A percentile compares a stretch with the other conserved stretches of the same genome.
Conservation (phyloP, 2,113 vertebrate genomes). For the Hippopotamus amphibius region DNA sequence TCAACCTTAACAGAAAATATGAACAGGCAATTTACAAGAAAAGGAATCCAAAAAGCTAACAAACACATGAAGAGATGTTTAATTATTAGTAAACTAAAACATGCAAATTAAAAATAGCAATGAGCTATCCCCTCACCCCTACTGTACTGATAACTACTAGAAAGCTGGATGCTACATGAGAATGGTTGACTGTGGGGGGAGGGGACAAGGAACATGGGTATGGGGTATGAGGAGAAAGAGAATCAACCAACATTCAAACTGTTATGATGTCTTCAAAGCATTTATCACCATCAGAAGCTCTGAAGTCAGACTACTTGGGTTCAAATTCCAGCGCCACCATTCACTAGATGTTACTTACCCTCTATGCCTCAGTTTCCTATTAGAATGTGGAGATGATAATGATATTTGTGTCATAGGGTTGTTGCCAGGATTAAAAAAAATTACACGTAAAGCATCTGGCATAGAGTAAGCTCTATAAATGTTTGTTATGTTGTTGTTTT, state of each 20-base stretch:
- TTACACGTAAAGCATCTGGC: background rate
- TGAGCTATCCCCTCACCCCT: background rate
- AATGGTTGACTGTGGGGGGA: background rate
- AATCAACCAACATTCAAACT: background rate
- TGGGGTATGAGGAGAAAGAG: background rate
- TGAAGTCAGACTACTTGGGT: background rate
- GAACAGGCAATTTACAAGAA: background rate
- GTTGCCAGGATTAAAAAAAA: background rate
- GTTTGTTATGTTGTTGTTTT: background rate
- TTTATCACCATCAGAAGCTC: background rate
- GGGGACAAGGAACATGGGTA: background rate
- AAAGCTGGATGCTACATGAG: background rate
- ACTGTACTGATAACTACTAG: background rate
- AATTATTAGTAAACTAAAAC: background rate
- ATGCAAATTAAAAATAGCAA: constrained; percentile 23
- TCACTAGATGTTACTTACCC: background rate
- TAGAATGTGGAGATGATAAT: background rate
- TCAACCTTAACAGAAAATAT: background rate
- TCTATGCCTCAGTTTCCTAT: constrained; percentile 6
- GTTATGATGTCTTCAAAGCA: background rate
- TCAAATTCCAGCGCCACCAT: background rate
- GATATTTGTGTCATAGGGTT: background rate
- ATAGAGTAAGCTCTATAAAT: background rate
- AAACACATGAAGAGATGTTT: background rate
- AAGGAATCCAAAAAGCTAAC: background rate